These are phyloP conservation scores for Propithecus deckenii DNA, from an alignment of 2,797 vertebrate species.

Conservation along the genomic window DNA sequence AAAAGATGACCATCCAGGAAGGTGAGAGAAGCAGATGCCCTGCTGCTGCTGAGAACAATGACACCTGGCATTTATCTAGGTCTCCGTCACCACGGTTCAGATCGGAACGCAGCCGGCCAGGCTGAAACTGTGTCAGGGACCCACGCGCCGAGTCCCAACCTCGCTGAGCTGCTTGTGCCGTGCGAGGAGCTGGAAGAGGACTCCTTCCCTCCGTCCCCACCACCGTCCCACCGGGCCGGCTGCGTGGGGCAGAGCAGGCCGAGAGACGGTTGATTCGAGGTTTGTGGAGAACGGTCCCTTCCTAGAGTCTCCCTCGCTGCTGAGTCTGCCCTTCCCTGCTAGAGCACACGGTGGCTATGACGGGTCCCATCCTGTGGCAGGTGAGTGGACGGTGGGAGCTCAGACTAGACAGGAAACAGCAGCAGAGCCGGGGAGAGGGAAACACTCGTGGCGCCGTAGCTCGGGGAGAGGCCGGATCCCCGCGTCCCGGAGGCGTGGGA, in stretches of 20 bases:
- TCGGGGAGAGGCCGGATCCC: neutral
- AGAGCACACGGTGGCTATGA: fast-evolving
- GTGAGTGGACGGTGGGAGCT: too few species aligned
- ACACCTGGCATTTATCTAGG: neutral
- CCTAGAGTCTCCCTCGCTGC: neutral
- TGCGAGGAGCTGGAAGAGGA: too few species aligned
- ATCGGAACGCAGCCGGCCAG: neutral
- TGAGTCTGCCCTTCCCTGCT: fast-evolving
- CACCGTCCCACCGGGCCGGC: fast-evolving
- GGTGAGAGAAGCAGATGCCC: neutral
- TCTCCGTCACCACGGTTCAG: neutral
- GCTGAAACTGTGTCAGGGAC: fast-evolving
- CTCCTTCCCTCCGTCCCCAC: neutral
- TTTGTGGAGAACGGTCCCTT: fast-evolving
- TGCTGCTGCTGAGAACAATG: neutral
- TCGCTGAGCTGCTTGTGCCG: fast-evolving
- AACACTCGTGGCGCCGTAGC: fast-evolving
- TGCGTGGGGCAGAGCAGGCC: fast-evolving
- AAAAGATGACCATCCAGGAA: neutral
- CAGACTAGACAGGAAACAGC: fast-evolving
- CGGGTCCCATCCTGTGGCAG: fast-evolving
- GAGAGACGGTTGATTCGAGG: fast-evolving
- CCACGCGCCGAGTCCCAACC: too few species aligned
- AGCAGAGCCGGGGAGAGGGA: fast-evolving
- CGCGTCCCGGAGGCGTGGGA: neutral